Percentiles rank a stretch among this genome's conserved stretches.
Conservation (phyloP, 2,888 invertebrate genomes). For the Meloe dianella region DNA sequence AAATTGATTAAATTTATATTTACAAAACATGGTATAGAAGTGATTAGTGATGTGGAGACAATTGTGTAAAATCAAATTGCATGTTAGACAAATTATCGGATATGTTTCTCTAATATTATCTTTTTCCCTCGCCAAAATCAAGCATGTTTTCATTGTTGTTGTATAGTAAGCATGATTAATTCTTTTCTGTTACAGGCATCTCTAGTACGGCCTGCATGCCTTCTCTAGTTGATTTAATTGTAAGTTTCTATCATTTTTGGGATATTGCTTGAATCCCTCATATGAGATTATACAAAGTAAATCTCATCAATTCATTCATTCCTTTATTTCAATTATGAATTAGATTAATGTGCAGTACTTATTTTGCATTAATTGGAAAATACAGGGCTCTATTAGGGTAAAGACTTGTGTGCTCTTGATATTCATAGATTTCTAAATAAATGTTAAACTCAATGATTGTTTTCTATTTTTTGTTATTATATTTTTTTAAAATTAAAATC, state of each 20-base stretch:
- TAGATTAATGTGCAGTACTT: too few species aligned
- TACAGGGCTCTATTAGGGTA: not conserved
- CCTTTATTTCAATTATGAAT: conserved; percentile 1
- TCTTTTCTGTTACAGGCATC: conserved; percentile 59
- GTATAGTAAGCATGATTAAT: conserved; percentile 43
- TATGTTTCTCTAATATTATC: too few species aligned
- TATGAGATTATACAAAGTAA: conserved; percentile 24
- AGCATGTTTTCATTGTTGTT: conserved; percentile 20
- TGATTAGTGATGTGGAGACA: conserved; percentile 80
- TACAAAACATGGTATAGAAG: conserved; percentile 79
- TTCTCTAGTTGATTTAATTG: conserved; percentile 60
- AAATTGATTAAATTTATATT: conserved; percentile 73
- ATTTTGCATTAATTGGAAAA: not conserved
- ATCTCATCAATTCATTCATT: conserved; percentile 28
- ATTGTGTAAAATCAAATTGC: conserved; percentile 64
- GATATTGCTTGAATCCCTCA: conserved; percentile 41
- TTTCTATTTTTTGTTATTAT: not conserved
- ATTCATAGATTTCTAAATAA: not conserved
- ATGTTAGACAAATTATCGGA: not conserved
- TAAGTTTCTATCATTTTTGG: conserved; percentile 21
- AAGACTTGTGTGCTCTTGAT: not conserved
- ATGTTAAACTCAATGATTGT: too few species aligned
- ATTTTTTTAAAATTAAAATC: not conserved
- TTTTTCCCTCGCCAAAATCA: not conserved
- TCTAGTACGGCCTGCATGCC: conserved; percentile 65